A percentile compares a stretch with the other conserved stretches of the same genome.
Evolutionary conservation across 1,140 invertebrate genomes (phyloP).

Genomic region (Formica selysi): DNA sequence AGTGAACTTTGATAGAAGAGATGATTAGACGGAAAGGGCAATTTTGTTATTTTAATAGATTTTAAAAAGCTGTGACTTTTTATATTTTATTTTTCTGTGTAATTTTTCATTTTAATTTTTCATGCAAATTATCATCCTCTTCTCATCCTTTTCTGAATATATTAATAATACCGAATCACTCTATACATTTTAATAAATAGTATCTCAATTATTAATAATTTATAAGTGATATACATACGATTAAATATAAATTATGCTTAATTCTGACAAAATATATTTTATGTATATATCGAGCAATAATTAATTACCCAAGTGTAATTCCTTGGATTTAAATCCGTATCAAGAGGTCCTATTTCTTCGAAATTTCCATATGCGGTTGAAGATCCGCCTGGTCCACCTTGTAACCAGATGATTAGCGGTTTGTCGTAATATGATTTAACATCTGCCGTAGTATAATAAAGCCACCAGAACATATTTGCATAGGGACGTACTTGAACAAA

Average conservation of each 20-base stretch:
- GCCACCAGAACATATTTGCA: conserved; percentile 94
- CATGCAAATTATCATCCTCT: not conserved
- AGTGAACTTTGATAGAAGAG: too few species aligned
- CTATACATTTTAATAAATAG: not conserved
- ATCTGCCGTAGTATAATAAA: conserved; percentile 90
- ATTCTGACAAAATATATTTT: not conserved
- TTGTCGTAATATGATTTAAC: conserved; percentile 87
- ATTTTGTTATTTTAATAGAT: too few species aligned
- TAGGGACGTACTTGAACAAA: conserved; percentile 89
- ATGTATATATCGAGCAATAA: not conserved
- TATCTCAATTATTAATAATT: not conserved
- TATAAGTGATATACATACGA: not conserved
- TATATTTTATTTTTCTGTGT: not conserved
- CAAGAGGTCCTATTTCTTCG: conserved; percentile 91
- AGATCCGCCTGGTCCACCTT: conserved; percentile 92
- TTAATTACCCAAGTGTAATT: conserved; percentile 91
- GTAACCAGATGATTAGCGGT: conserved; percentile 93
- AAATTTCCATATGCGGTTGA: conserved; percentile 94
- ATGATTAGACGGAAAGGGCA: too few species aligned
- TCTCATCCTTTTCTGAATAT: not conserved
- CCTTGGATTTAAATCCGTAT: conserved; percentile 89
- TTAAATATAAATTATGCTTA: not conserved
- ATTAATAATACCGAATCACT: not conserved
- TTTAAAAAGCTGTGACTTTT: not conserved
- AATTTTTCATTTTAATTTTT: not conserved